A percentile compares a stretch with the other conserved stretches of the same genome.
These are phyloP conservation scores for Himalopsyche kuldschensis DNA, from an alignment of 2,888 invertebrate species.

Conservation along the genomic window DNA sequence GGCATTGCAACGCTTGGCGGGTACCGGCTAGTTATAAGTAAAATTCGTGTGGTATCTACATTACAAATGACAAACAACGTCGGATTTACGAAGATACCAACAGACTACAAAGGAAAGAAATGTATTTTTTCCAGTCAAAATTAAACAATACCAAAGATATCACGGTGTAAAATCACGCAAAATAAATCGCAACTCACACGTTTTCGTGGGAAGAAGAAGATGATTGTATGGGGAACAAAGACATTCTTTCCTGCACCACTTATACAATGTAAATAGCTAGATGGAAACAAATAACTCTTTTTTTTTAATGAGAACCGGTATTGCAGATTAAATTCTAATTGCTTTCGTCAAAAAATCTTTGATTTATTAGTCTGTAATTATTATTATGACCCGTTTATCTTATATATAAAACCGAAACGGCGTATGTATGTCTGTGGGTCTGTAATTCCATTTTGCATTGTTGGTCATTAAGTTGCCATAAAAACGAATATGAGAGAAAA, in stretches of 20 bases:
- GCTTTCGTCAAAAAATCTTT: neutral
- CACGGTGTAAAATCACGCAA: neutral
- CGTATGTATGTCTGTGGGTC: too few relatives aligned
- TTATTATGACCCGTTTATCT: neutral
- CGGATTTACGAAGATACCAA: too few relatives aligned
- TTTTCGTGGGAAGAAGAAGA: neutral
- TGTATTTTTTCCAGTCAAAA: too few relatives aligned
- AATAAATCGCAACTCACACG: neutral
- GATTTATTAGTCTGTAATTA: neutral
- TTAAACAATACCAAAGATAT: neutral
- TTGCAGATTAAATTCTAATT: neutral
- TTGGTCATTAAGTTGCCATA: too few relatives aligned
- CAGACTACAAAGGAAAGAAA: too few relatives aligned
- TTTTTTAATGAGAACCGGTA: neutral
- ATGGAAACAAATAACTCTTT: neutral
- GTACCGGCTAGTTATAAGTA: too few relatives aligned
- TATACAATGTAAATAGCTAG: neutral
- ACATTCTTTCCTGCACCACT: neutral
- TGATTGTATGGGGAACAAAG: neutral
- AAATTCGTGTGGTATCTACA: too few relatives aligned
- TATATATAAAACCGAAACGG: too few relatives aligned
- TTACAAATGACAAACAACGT: too few relatives aligned
- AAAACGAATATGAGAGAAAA: too few relatives aligned
- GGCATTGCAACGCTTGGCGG: too few relatives aligned
- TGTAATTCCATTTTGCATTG: too few relatives aligned